phyloP scores from a whole-genome alignment of 2,797 vertebrate species.

The Galaxias olidus region DNA sequence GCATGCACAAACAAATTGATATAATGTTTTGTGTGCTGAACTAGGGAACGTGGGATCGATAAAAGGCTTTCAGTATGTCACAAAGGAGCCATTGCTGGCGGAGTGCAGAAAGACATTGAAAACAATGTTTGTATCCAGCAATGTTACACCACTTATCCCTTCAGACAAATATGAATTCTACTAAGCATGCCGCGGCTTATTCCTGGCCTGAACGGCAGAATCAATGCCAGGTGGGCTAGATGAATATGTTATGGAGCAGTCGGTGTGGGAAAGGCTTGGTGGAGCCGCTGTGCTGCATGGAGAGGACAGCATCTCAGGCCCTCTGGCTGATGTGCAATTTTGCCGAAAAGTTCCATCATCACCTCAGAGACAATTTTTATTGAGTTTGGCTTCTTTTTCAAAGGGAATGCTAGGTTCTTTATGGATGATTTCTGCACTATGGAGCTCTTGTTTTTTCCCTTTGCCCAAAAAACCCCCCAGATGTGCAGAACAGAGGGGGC shows the following conservation, averaged over 20 bases:
- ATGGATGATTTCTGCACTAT: slow-evolving; percentile 41
- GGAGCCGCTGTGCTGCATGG: too few relatives aligned
- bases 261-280: too few relatives aligned
- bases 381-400: slow-evolving; percentile 32
- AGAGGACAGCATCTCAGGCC: slow-evolving; percentile 13
- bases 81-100: slow-evolving; percentile 17
- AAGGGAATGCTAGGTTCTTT: slow-evolving; percentile 29
- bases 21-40: neutral
- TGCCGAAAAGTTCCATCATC: slow-evolving; percentile 52
- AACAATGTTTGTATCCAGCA: slow-evolving; percentile 19
- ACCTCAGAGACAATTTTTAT: slow-evolving; percentile 40
- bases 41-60: slow-evolving; percentile 40
- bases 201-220: too few relatives aligned
- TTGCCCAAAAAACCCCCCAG: slow-evolving; percentile 20
- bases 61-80: slow-evolving; percentile 25
- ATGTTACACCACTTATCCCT: neutral
- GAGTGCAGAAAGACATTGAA: slow-evolving; percentile 23
- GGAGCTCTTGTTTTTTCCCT: slow-evolving; percentile 22
- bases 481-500: neutral
- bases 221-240: too few relatives aligned
- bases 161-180: neutral
- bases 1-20: slow-evolving; percentile 16
- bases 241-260: too few relatives aligned
- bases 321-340: slow-evolving; percentile 56
- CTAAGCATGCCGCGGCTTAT: too few relatives aligned